Evolutionary conservation across 2,797 vertebrate genomes (phyloP), one percentile per base, ranked within the genome.

Genomic region (Enteromius paludinosus): DNA sequence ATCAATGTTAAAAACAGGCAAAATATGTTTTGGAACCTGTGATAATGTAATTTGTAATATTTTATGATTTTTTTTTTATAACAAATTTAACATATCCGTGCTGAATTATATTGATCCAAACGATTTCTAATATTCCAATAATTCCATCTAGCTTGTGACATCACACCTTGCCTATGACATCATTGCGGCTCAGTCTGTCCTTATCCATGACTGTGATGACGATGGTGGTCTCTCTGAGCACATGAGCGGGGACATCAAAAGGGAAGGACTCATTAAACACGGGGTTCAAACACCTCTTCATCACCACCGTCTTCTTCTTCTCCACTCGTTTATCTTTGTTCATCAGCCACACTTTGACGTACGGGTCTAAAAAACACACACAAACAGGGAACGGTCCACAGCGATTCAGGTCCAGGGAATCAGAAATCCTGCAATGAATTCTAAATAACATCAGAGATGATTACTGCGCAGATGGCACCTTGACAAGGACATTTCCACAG

Each of bases 201-300:
- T 97, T 97, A 90, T 97, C 96, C 96, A 97, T 97, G 91, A 97
- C 96, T 0, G 96, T 97, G 92, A 97, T 96, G 89, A 96, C 90
- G 75, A 97, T 96, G 86, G 96, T 97, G 0, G 96, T 97, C 87
- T 96, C 96, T 2, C 96, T 92, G 89, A 97, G 94, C 73, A 95
- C 94, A 89, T 97, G 96, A 0, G 96, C 96, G 66, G 96, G 96
- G 69, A 97, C 94, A 43, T 96, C 96, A 0, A 97, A 97, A 89
- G 95, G 92, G 23, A 97, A 97, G 86, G 96, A 96, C 91, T 97
- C 96, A 0, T 97, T 97, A 90, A 97, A 97, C 88, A 96, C 92
- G 0, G 96, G 96, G 83, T 97, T 97, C 90, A 97, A 91, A 90
- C 96, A 96, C 81, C 96, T 88, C 91, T 97, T 97, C 96, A 96